Evolutionary conservation across 2,113 vertebrate species (phyloP).

Genomic region (Nesogale talazaci): DNA sequence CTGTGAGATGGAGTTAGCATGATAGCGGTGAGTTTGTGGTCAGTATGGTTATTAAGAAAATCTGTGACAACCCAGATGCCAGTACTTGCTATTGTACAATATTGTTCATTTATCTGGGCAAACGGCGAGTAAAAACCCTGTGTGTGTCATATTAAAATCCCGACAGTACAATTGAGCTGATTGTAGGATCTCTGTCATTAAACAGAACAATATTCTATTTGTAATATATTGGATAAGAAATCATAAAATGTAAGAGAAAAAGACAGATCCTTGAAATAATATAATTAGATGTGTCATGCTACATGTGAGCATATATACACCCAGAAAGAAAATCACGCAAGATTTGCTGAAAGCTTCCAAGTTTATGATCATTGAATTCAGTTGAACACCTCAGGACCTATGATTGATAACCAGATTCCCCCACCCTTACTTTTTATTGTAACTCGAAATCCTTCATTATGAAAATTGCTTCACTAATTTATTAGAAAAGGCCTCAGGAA

Average conservation of each 20-base stretch:
- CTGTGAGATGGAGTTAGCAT: too few species aligned
- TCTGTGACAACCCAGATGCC: not conserved
- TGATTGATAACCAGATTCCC: not conserved
- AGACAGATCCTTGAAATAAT: not conserved
- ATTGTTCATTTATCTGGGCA: not conserved
- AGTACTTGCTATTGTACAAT: not conserved
- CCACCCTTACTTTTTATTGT: not conserved
- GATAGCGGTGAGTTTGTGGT: too few species aligned
- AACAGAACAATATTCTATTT: not conserved
- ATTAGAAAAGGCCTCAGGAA: not conserved
- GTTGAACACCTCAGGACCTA: not conserved
- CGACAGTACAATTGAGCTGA: not conserved
- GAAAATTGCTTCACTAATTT: not conserved
- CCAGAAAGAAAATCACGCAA: not conserved
- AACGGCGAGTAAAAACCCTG: not conserved
- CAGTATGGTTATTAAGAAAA: too few species aligned
- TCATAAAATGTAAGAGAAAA: not conserved
- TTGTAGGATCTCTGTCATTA: not conserved
- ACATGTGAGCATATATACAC: not conserved
- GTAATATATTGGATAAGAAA: conserved; percentile 25
- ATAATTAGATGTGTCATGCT: not conserved
- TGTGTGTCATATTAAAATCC: not conserved
- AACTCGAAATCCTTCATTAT: conserved; percentile 3
- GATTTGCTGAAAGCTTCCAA: not conserved
- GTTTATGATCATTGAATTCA: not conserved